Evolutionary conservation across 2,113 vertebrate genomes (phyloP).

Genomic region (Machaerirhynchus nigripectus): DNA sequence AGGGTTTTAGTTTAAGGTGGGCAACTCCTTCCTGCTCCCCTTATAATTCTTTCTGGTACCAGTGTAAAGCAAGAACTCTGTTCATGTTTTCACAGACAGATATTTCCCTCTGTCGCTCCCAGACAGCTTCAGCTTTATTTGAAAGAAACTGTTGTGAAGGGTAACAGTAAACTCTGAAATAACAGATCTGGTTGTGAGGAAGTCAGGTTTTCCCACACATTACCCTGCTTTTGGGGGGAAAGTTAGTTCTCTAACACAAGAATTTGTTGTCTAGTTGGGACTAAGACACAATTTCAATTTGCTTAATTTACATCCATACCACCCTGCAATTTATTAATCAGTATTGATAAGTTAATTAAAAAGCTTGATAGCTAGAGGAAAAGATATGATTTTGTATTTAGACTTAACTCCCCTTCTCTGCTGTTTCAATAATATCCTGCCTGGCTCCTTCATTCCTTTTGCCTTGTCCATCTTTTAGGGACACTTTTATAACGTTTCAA

Average conservation of each 20-base stretch:
- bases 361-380: neutral
- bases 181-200: neutral
- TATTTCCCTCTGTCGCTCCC: neutral
- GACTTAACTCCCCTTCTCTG: neutral
- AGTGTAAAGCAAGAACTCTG: neutral
- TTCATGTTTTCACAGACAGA: neutral
- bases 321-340: neutral
- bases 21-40: neutral
- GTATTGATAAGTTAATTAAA: neutral
- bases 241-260: neutral
- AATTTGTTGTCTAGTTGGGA: neutral
- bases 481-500: neutral
- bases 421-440: neutral
- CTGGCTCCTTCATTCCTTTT: neutral
- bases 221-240: rapidly evolving
- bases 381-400: neutral
- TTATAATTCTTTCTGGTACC: neutral
- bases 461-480: neutral
- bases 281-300: neutral
- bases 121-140: neutral
- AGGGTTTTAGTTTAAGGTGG: neutral
- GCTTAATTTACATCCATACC: neutral
- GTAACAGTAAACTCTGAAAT: neutral
- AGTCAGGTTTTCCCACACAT: neutral
- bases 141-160: neutral